Conservation (phyloP, 2,888 invertebrate species). For the Unio delphinus region DNA sequence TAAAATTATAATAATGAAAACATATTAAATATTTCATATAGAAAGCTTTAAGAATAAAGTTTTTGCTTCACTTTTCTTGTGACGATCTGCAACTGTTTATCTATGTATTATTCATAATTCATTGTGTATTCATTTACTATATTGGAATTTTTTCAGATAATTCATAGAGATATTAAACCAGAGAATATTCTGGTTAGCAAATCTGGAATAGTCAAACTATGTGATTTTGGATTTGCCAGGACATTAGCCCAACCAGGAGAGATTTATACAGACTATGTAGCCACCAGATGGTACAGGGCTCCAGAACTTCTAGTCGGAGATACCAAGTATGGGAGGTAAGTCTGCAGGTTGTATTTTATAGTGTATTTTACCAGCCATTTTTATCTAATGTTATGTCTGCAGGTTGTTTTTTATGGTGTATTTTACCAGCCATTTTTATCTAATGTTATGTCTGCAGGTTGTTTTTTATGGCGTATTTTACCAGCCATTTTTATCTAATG, state of each 20-base stretch:
- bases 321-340: conserved; percentile 77
- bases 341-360: neutral
- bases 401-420: neutral
- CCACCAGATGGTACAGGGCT: conserved; percentile 90
- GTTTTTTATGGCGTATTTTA: neutral
- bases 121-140: neutral
- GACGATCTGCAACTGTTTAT: neutral
- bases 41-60: too few relatives aligned
- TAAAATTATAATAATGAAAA: too few relatives aligned
- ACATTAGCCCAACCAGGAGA: conserved; percentile 81
- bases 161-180: conserved; percentile 91
- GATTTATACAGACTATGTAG: conserved; percentile 89
- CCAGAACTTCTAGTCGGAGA: conserved; percentile 89
- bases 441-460: conserved; percentile 8
- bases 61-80: neutral
- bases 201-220: conserved; percentile 87
- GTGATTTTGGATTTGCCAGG: conserved; percentile 91
- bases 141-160: conserved; percentile 72
- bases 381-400: neutral
- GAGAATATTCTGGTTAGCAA: conserved; percentile 87
- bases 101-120: neutral
- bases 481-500: too few relatives aligned
- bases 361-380: too few relatives aligned
- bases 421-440: too few relatives aligned
- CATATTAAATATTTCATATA: too few relatives aligned